Evolutionary conservation across 2,113 vertebrate genomes (phyloP), one percentile per base, ranked within the genome.

Genomic region (Notarius quadriscutis): DNA sequence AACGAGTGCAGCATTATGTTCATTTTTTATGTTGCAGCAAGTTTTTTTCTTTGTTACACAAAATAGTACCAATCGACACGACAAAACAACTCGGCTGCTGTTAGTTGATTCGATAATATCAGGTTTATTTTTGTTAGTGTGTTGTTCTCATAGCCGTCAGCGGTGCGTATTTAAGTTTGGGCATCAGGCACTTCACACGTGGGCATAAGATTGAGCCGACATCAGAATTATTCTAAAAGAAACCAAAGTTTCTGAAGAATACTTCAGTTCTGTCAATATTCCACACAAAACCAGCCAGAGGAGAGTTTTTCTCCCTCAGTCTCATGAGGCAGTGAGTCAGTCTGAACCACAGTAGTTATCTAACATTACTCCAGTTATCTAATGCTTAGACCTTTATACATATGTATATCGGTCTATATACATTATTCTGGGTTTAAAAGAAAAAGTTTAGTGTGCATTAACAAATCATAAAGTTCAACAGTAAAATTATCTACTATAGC

Each of bases 291-390:
- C 15, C 72, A 78, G 50, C 75, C 75, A 57, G 51, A 57, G 51
- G 77, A 10, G 9, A 30, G 51, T 79, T 30, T 79, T 6, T 79
- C 25, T 30, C 51, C 53, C 41, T 53, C 48, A 3, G 50, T 78
- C 25, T 78, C 75, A n/a, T 3, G 75, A 53, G 50, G 55, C 53
- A 6, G 12, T 55, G 75, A 78, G 75, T 78, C 75, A 78, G 7
- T 55, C 50, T 27, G 75, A 78, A n/a, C n/a, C 77, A n/a, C 27
- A 30, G n/a, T 63, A n/a, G 74, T 57, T 79, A 79, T 79, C 75
- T 78, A 78, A 78, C 25, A 2, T 79, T 79, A 27, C 51, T 57
- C 3, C 6, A 57, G 77, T 79, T 79, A 57, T 57, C 77, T 79
- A 57, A 79, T 15, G 1, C 25, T 7, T 79, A 18, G 48, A 4